Conservation (phyloP, 2,888 invertebrate species). For the Iselma pallidipennis region DNA sequence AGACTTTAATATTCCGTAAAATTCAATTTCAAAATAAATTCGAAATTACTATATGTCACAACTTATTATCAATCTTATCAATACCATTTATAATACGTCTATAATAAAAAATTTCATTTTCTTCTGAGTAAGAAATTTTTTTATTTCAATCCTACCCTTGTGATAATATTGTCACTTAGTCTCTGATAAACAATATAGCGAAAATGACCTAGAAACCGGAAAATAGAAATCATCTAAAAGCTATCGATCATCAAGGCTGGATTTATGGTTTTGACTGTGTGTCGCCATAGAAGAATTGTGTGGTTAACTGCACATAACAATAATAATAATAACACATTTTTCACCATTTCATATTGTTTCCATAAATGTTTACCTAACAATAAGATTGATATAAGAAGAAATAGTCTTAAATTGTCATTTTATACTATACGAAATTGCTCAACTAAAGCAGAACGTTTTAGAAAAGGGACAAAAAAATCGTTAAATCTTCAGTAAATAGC, state of each 20-base stretch:
- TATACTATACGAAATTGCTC: neutral
- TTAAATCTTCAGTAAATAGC: constrained; percentile 45
- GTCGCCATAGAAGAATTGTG: neutral
- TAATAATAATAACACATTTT: too few relatives aligned
- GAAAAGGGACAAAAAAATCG: constrained; percentile 22
- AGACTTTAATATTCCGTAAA: neutral
- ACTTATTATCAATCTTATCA: too few relatives aligned
- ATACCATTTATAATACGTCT: too few relatives aligned
- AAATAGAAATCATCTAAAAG: neutral
- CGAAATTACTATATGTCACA: too few relatives aligned
- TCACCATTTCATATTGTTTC: too few relatives aligned
- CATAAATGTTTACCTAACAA: too few relatives aligned
- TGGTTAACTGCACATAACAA: neutral
- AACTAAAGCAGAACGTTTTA: constrained; percentile 1
- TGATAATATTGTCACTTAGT: too few relatives aligned
- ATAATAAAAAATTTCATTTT: neutral
- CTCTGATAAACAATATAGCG: neutral
- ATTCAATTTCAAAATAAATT: too few relatives aligned
- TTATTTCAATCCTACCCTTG: too few relatives aligned
- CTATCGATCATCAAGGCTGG: neutral
- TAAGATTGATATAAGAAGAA: neutral
- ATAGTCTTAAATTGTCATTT: neutral
- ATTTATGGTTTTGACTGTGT: neutral
- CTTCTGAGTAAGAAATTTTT: too few relatives aligned
- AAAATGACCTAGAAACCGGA: neutral